Conservation (phyloP, 2,797 vertebrate species). For the Sorex maritimensis region DNA sequence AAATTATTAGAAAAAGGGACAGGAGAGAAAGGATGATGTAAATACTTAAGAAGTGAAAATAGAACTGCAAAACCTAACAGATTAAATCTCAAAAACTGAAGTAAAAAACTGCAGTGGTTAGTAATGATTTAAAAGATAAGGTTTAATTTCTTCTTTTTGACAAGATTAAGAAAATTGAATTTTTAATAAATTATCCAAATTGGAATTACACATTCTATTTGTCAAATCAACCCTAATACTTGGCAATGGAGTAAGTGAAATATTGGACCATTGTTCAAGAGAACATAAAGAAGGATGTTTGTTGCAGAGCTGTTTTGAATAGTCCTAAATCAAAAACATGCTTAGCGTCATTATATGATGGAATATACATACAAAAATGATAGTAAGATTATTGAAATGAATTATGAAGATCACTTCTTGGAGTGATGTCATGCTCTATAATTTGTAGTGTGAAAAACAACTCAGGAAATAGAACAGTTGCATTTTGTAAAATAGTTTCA, state of each 20-base stretch:
- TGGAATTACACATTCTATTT: background rate
- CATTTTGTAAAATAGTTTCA: background rate
- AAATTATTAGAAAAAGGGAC: no score
- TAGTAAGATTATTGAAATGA: background rate
- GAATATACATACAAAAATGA: background rate
- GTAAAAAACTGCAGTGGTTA: background rate
- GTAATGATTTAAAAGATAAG: slow-evolving; percentile 19
- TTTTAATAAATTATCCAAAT: background rate
- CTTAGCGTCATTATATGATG: background rate
- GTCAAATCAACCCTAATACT: background rate
- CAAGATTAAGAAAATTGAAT: background rate
- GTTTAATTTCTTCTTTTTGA: background rate
- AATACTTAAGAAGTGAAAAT: background rate
- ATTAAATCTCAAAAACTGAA: background rate
- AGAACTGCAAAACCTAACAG: background rate
- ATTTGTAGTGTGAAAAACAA: background rate
- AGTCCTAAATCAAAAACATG: background rate
- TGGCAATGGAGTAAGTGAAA: slow-evolving; percentile 16
- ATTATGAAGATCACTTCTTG: background rate
- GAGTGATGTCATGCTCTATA: background rate
- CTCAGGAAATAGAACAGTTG: background rate
- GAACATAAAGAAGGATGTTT: background rate
- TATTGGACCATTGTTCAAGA: background rate
- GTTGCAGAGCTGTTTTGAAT: background rate
- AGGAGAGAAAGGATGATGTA: background rate